Evolutionary conservation across 2,888 invertebrate genomes (phyloP), one percentile per base, ranked within the genome.

Genomic region (Mycalesis mineus): DNA sequence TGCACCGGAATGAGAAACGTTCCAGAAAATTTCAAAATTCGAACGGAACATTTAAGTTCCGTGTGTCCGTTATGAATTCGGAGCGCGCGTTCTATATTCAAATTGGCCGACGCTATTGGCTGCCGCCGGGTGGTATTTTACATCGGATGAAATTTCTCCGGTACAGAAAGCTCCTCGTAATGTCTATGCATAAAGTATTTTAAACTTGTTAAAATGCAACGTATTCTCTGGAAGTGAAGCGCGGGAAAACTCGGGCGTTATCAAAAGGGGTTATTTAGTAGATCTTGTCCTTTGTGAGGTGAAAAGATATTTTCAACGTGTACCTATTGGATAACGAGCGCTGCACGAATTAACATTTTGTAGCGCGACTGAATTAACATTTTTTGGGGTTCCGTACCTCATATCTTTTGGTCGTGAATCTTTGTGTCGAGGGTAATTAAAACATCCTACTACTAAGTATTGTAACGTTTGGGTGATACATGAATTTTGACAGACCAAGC

Each of bases 171-270:
- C 79, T 76, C 61, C 68, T 66, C 70, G 79, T 86, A 86, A 85
- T 84, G 78, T 87, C 88, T 85, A 87, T 88, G 88, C 87, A 88
- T 88, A 88, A 88, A 88, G 84, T 87, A 88, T 88, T 87, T 83
- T 81, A 80, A 87, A 87, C 83, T 87, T 82, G 87, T 87, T 87
- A 82, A 87, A 87, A 88, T 88, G 85, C 87, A 88, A 84, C 83
- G 84, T 81, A 79, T 81, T 82, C 77, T 51, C 57, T 57, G 64
- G 68, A 68, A 65, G 60, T 59, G 66, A 50, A 62, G 59, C 65
- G 64, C 65, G 61, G 65, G 66, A 70, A n/a, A 73, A 71, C 72
- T 67, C 70, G 65, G 58, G 68, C 65, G 69, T 61, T 72, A 74
- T 74, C 76, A 74, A 77, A 79, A 72, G 77, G 69, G 78, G 77